Conservation (phyloP, 2,888 invertebrate species). For the Lymantria dispar region DNA sequence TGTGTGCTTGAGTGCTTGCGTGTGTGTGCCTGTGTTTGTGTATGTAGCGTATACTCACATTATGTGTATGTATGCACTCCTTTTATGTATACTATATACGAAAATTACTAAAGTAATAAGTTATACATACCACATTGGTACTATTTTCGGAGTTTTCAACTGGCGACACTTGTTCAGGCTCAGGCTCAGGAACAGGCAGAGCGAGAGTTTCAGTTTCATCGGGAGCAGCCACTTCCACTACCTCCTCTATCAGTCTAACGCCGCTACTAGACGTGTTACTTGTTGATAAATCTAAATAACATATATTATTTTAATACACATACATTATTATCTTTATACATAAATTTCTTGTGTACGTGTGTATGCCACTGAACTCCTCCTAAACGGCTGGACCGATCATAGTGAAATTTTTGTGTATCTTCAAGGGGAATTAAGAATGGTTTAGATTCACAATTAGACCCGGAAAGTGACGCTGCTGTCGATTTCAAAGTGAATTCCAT, state of each 20-base stretch:
- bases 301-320: background rate
- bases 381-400: too few relatives aligned
- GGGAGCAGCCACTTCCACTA: slow-evolving; percentile 4
- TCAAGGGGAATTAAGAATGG: too few relatives aligned
- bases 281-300: background rate
- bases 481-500: too few relatives aligned
- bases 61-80: too few relatives aligned
- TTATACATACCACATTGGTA: slow-evolving; percentile 1
- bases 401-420: too few relatives aligned
- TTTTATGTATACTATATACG: background rate
- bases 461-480: too few relatives aligned
- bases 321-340: background rate
- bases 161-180: background rate
- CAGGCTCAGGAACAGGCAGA: background rate
- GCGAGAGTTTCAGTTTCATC: background rate
- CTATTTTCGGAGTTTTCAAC: background rate
- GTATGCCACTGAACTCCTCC: too few relatives aligned
- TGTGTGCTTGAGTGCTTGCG: too few relatives aligned
- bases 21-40: too few relatives aligned
- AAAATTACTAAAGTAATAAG: background rate
- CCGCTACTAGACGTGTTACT: slow-evolving; percentile 1
- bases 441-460: too few relatives aligned
- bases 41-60: too few relatives aligned
- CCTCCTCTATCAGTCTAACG: slow-evolving; percentile 7
- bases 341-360: too few relatives aligned